Conservation (phyloP, 2,113 vertebrate genomes). For the Chloebia gouldiae region DNA sequence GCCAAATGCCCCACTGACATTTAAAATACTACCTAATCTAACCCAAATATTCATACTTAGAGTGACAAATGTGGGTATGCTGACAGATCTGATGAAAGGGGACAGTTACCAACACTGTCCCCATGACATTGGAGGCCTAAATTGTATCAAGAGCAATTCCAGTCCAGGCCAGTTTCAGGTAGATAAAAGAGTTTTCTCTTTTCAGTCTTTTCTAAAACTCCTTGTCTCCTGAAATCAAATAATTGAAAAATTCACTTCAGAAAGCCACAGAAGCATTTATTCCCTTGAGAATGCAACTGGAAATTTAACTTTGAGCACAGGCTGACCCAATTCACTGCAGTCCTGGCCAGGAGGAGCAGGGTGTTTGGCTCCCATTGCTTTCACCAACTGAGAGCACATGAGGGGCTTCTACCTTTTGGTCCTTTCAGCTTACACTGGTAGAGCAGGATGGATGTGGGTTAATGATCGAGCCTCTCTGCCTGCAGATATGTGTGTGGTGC, state of each 20-base stretch:
- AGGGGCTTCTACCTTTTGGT: background rate
- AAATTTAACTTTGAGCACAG: background rate
- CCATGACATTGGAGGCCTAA: background rate
- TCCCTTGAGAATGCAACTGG: background rate
- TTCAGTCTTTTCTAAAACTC: background rate
- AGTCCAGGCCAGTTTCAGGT: background rate
- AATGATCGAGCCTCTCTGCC: background rate
- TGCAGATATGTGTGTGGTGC: background rate
- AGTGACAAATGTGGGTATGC: background rate
- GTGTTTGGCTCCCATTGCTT: background rate
- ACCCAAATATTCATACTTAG: background rate
- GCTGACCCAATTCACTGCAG: background rate
- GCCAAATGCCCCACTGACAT: background rate
- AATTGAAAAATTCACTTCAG: background rate
- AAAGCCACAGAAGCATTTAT: background rate
- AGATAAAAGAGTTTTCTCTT: background rate
- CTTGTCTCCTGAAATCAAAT: background rate
- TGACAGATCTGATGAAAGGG: background rate
- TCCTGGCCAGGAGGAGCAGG: background rate
- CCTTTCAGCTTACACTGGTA: background rate
- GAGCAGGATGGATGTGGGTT: background rate
- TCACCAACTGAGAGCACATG: accelerated
- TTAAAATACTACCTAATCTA: background rate
- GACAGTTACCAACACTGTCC: background rate
- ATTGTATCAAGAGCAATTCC: background rate